Base-by-base conservation (phyloP, 2,113 vertebrate species). In the Labeo rohita region DNA sequence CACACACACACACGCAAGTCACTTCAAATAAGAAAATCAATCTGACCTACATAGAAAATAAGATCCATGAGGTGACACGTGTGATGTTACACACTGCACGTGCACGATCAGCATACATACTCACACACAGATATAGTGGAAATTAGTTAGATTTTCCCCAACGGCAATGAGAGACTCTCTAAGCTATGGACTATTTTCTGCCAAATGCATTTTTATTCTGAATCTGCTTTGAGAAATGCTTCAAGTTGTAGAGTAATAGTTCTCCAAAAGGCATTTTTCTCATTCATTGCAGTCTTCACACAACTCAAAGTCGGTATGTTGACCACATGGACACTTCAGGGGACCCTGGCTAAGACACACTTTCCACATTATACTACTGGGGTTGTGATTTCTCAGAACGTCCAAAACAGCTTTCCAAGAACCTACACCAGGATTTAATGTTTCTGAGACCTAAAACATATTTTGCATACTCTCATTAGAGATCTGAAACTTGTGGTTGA, bases 1-100 rank as follows among this genome's bases (percentile, higher is more conserved):
- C 39, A 47, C 28, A 28, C 92, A 93, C 89, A 91, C 91, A 91
- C 90, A 77, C 78, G 92, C 90, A 74, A 74, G 91, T 91, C 92
- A 92, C 13, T 23, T 39, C 9, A 28, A 56, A 92, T 90, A 89
- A 90, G 86, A 12, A 2, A 52, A 87, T 43, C 56, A 76, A 66
- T 85, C 45, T 23, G 56, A 50, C 9, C 56, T 39, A 76, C 47
- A 77, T 87, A 74, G 43, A 15, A 74, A 70, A 2, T 45, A 0
- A 56, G 80, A 66, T 73, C 39, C 21, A 73, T 73, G 70, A 73
- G 70, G 39, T 45, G 70, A 21, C 68, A 11, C 18, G 9, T 45
- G 39, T 45, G 70, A 72, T 72, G 18, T 72, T 45, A 72, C 2
- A n/a, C 39, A 45, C 18, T 45, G 39, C 39, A 72, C 0, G 18